These are phyloP conservation scores for Clarias gariepinus DNA, from an alignment of 2,113 vertebrate genomes.

Conservation along the genomic window DNA sequence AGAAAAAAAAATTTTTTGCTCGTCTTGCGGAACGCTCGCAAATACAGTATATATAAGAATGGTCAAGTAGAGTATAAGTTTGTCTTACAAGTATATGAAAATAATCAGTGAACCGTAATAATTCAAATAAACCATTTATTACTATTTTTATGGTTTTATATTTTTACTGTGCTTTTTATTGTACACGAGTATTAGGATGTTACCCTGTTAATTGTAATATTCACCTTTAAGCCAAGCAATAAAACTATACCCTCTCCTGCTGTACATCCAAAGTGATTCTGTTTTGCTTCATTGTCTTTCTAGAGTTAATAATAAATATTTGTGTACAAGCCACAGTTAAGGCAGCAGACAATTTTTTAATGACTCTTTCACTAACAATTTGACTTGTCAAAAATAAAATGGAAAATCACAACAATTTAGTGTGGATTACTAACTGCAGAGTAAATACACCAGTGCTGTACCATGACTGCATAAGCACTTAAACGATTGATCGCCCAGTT, in stretches of 20 bases:
- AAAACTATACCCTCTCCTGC: neutral
- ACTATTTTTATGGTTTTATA: neutral
- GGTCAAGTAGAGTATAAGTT: neutral
- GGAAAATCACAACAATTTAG: neutral
- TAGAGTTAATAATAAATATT: neutral
- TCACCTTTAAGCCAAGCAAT: neutral
- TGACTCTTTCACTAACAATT: neutral
- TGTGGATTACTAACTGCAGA: neutral
- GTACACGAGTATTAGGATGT: neutral
- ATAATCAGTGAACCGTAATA: neutral
- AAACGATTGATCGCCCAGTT: neutral
- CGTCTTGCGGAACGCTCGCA: too few relatives aligned
- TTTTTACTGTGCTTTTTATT: neutral
- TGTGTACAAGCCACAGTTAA: neutral
- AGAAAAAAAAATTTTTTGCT: too few relatives aligned
- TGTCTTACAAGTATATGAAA: neutral
- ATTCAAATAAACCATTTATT: neutral
- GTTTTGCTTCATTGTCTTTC: neutral
- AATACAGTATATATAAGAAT: too few relatives aligned
- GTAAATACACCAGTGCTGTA: neutral
- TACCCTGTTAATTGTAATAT: neutral
- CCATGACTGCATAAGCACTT: neutral
- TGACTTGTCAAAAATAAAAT: neutral
- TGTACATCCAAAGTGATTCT: neutral
- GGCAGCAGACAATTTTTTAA: neutral